Evolutionary conservation across 2,888 invertebrate genomes (phyloP).

Genomic region (Rutpela maculata): DNA sequence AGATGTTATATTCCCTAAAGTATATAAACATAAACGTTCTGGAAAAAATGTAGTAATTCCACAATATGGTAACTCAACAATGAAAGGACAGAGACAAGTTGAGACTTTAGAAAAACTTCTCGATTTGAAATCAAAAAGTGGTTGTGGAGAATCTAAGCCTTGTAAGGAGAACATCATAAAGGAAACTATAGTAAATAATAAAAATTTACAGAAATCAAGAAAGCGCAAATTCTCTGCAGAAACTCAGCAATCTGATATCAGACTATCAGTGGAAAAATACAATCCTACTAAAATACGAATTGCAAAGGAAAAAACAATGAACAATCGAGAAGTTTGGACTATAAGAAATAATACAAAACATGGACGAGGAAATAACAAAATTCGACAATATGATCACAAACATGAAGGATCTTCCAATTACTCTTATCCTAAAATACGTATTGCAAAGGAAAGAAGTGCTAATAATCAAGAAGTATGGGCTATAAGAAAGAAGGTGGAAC

Average conservation of each 20-base stretch:
- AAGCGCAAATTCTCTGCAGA: not conserved
- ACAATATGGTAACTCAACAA: not conserved
- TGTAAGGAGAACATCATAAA: not conserved
- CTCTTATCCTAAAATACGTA: not conserved
- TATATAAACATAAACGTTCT: not conserved
- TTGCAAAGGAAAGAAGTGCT: not conserved
- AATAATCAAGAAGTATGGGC: not conserved
- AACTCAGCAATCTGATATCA: not conserved
- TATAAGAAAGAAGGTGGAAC: not conserved
- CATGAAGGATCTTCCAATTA: no score
- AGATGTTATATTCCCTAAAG: not conserved
- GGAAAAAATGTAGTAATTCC: not conserved
- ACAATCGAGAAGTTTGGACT: not conserved
- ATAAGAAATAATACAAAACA: not conserved
- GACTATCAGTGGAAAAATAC: not conserved
- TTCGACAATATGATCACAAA: not conserved
- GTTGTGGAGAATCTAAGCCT: not conserved
- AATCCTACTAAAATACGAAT: not conserved
- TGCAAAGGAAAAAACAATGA: not conserved
- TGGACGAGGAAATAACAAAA: not conserved
- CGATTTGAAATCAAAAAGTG: not conserved
- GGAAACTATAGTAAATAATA: not conserved
- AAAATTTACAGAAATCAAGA: not conserved
- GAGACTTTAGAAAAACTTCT: no score
- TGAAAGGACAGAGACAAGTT: not conserved